Conservation (phyloP, 2,888 invertebrate species). For the Drosophila leonis region DNA sequence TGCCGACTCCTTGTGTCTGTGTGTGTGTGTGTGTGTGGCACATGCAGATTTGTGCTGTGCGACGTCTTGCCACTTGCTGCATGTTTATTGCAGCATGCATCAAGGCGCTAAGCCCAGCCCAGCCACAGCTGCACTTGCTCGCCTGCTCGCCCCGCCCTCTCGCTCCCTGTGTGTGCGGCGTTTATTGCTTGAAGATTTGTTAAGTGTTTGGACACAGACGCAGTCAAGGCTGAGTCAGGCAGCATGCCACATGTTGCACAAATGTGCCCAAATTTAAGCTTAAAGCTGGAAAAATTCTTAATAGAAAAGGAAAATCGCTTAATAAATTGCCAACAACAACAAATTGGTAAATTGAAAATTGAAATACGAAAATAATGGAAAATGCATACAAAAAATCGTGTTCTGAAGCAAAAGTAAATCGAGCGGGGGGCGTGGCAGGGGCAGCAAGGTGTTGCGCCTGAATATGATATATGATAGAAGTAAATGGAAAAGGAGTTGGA, state of each 20-base stretch:
- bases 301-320: conserved; percentile 41
- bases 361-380: conserved; percentile 61
- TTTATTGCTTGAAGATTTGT: conserved; percentile 63
- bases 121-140: conserved; percentile 13
- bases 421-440: conserved; percentile 7
- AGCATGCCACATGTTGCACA: conserved; percentile 32
- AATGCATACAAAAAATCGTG: conserved; percentile 64
- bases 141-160: not conserved
- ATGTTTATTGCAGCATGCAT: conserved; percentile 49
- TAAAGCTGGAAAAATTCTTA: conserved; percentile 9
- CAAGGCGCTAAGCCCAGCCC: conserved; percentile 6
- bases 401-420: conserved; percentile 3
- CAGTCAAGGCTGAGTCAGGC: conserved; percentile 18
- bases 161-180: conserved; percentile 31
- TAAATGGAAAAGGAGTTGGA: not conserved
- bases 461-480: conserved; percentile 78
- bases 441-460: conserved; percentile 59
- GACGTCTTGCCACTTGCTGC: conserved; percentile 57
- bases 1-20: conserved; percentile 30
- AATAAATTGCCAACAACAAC: conserved; percentile 48
- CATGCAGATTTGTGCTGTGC: conserved; percentile 34
- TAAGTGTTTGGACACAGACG: conserved; percentile 48
- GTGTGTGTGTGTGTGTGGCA: conserved; percentile 11
- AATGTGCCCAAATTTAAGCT: not conserved
- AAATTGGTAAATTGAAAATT: conserved; percentile 64